Conservation (phyloP, 2,888 invertebrate species). For the Macrophya annulata region DNA sequence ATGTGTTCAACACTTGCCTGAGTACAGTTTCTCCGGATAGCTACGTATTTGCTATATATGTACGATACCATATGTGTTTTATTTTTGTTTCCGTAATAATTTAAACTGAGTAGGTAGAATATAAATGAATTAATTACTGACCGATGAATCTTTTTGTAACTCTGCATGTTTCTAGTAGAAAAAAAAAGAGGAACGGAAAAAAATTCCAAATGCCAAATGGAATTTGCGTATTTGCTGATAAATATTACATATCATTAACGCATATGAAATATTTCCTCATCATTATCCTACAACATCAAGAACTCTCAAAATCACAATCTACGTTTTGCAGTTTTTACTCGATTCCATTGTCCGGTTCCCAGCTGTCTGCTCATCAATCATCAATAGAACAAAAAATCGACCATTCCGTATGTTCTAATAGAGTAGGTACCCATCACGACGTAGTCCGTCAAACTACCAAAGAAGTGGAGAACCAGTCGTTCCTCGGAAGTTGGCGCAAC, state of each 20-base stretch:
- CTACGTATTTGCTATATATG: background rate
- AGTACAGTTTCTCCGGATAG: background rate
- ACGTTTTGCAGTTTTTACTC: background rate
- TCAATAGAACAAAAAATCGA: background rate
- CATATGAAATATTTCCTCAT: background rate
- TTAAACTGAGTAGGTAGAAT: background rate
- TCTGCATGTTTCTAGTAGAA: background rate
- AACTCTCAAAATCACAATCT: background rate
- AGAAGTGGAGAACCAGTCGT: background rate
- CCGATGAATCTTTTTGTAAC: background rate
- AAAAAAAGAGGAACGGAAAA: background rate
- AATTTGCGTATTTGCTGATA: conserved; percentile 18
- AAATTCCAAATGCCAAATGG: background rate
- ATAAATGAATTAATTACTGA: background rate
- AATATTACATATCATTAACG: conserved; percentile 15
- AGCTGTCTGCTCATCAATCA: background rate
- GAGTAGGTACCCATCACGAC: background rate
- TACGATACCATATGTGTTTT: background rate
- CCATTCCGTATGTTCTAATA: background rate
- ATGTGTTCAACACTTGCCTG: background rate
- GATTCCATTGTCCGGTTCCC: background rate
- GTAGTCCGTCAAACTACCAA: background rate
- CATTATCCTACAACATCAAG: too few relatives aligned
- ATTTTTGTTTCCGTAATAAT: background rate
- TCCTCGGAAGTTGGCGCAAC: conserved; percentile 10